A percentile compares a stretch with the other conserved stretches of the same genome.
Conservation (phyloP, 2,797 vertebrate genomes). For the Nothura maculosa region DNA sequence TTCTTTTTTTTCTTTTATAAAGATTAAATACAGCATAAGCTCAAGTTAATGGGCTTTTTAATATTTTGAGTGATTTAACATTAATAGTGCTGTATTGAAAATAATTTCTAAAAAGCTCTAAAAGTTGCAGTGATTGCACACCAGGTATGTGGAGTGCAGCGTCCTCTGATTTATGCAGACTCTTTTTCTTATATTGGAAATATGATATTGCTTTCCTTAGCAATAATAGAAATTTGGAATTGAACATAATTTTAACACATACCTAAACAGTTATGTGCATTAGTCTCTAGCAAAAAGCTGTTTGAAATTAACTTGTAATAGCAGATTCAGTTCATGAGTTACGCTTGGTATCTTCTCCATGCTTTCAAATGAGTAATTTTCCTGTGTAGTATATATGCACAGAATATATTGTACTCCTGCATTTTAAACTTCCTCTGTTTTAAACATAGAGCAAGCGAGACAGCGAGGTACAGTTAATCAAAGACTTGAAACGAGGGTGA, state of each 20-base stretch:
- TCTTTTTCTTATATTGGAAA: neutral
- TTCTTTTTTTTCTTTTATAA: neutral
- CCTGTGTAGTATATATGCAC: accelerated
- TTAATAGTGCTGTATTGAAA: neutral
- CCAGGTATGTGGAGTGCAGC: accelerated
- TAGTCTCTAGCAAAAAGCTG: neutral
- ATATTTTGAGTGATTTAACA: neutral
- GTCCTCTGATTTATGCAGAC: neutral
- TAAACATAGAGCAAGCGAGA: neutral
- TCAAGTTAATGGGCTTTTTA: neutral
- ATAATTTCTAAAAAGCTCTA: no score
- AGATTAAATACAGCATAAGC: accelerated
- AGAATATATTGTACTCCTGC: accelerated
- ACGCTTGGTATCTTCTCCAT: neutral
- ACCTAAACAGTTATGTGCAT: accelerated
- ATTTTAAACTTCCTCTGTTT: neutral
- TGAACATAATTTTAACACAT: neutral
- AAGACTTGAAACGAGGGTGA: neutral
- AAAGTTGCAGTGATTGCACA: accelerated
- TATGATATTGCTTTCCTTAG: neutral
- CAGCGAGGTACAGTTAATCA: neutral
- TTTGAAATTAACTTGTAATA: neutral
- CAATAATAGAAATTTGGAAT: neutral
- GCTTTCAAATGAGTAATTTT: neutral
- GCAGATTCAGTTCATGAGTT: accelerated